These are phyloP conservation scores for Ricordea florida DNA, from an alignment of 92 coral and sea anemone genomes.

Conservation along the genomic window DNA sequence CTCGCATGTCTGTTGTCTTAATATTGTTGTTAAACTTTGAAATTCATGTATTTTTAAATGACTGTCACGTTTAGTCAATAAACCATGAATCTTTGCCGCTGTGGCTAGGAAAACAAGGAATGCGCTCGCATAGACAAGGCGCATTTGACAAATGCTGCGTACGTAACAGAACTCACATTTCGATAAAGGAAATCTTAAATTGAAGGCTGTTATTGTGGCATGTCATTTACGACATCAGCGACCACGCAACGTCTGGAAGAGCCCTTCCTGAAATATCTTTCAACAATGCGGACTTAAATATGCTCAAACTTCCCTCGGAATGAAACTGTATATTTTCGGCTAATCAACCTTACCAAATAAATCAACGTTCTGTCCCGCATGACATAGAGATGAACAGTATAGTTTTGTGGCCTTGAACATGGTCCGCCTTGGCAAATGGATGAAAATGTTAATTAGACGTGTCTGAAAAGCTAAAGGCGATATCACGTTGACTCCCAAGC, in stretches of 20 bases:
- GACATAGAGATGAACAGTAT: constrained; percentile 6
- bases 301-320: constrained; percentile 4
- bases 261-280: constrained; percentile 29
- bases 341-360: background rate
- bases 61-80: constrained; percentile 63
- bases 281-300: constrained; percentile 11
- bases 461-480: constrained; percentile 16
- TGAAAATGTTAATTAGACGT: constrained; percentile 40
- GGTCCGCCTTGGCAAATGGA: too few species aligned
- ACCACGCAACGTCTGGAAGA: constrained; percentile 62
- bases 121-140: background rate
- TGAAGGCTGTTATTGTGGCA: constrained; percentile 32
- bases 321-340: constrained; percentile 16
- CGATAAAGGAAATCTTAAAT: constrained; percentile 35
- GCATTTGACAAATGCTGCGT: constrained; percentile 12
- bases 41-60: constrained; percentile 83
- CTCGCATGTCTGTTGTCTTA: constrained; percentile 65
- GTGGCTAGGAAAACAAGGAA: constrained; percentile 5
- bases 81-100: constrained; percentile 54
- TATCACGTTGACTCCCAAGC: constrained; percentile 30
- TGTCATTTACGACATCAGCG: constrained; percentile 35
- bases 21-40: constrained; percentile 81
- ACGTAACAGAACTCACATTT: too few species aligned
- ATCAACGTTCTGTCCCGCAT: background rate
- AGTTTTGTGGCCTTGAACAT: constrained; percentile 27